phyloP scores from a whole-genome alignment of 2,888 invertebrate genomes.

The Campaea margaritaria region DNA sequence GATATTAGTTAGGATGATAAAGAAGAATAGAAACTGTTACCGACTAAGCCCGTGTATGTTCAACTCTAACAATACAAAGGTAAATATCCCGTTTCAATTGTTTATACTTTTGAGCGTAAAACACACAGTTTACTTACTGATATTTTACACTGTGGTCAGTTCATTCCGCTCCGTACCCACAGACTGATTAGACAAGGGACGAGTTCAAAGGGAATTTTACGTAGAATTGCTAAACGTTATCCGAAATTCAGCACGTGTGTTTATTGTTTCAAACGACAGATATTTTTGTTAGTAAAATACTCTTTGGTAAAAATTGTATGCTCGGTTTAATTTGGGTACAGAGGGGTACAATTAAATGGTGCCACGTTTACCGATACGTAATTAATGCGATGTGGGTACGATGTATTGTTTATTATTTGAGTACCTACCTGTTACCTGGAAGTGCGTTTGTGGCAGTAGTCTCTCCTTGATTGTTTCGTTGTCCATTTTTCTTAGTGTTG shows the following conservation, averaged over 20 bases:
- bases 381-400: too few species aligned
- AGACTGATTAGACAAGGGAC: constrained; percentile 19
- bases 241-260: constrained; percentile 2
- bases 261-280: not conserved
- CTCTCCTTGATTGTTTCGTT: not conserved
- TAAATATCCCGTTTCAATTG: too few species aligned
- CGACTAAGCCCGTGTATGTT: too few species aligned
- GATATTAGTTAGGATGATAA: too few species aligned
- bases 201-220: constrained; percentile 13
- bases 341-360: not conserved
- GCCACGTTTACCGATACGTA: too few species aligned
- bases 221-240: constrained; percentile 8
- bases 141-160: not conserved
- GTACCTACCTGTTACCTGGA: too few species aligned
- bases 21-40: too few species aligned
- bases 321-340: not conserved
- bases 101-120: too few species aligned
- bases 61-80: too few species aligned
- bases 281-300: not conserved
- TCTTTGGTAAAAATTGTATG: not conserved
- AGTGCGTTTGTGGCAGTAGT: too few species aligned
- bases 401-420: too few species aligned
- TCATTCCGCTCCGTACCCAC: not conserved
- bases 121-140: too few species aligned
- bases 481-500: not conserved